Evolutionary conservation across 1,140 invertebrate genomes (phyloP), one percentile per base, ranked within the genome.

Genomic region (Neomicropteryx cornuta): DNA sequence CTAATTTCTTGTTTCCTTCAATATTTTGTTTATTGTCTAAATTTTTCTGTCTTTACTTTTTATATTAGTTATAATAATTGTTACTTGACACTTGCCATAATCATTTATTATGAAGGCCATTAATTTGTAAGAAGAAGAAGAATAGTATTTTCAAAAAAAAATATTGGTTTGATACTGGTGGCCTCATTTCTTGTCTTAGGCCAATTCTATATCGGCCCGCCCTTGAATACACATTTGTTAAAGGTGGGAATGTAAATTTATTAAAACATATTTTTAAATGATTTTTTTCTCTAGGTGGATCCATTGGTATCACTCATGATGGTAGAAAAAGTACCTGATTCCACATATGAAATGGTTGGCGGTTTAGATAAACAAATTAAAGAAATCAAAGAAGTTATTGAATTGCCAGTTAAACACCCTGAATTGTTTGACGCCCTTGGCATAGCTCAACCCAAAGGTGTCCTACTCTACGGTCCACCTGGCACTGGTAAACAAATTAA

Each of bases 351-450:
- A 74, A 99, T 99, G 95, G 95, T 99, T 32, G 97, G 97, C 46
- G 97, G 97, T 44, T 71, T 99, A 33, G 95, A 99, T 53, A 98
- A 97, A 56, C 96, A 99, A 69, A 99, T 99, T 42, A 99, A 99
- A 60, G 97, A 99, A 69, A 99, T 99, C 42, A 99, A 99, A 69
- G 97, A 99, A 69, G 97, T 99, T 0, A 99, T 99, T 62, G 97
- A 99, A 62, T 68, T 99, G 40, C 97, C 97, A 1, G 95, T 99
- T 0, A 99, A 99, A 67, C 97, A 99, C 77, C 97, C 97, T 2
- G 97, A 99, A 65, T 66, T 99, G 2, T 99, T 99, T 70, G 96
- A 99, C 74, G 95, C 96, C 18, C 70, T 99, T 27, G 96, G 97
- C 50, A 99, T 99, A 68, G 96, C 96, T 37, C 97, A 99, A 61